These are phyloP conservation scores for Peribatodes rhomboidaria DNA, from an alignment of 2,888 invertebrate species.

Conservation along the genomic window DNA sequence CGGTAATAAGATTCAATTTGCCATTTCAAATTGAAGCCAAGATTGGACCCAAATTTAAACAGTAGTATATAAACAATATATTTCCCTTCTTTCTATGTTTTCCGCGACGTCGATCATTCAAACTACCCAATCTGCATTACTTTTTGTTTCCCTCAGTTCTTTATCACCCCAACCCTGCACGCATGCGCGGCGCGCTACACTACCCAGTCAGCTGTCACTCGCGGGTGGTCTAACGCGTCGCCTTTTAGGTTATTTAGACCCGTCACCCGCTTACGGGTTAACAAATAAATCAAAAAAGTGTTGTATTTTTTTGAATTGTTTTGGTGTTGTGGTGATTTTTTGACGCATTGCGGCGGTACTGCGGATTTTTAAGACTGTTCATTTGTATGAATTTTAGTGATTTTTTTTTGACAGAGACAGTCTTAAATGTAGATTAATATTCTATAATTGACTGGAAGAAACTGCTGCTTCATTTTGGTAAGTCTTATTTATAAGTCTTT, in stretches of 20 bases:
- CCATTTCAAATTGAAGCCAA: no score
- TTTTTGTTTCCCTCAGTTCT: slow-evolving; percentile 30
- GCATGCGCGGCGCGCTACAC: slow-evolving; percentile 61
- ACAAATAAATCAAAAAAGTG: slow-evolving; percentile 20
- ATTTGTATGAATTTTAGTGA: background rate
- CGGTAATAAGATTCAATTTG: no score
- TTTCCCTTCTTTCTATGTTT: no score
- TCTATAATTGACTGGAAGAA: background rate
- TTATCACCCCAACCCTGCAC: slow-evolving; percentile 51
- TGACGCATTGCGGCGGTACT: slow-evolving; percentile 23
- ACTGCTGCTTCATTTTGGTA: slow-evolving; percentile 1
- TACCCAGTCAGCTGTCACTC: slow-evolving; percentile 71
- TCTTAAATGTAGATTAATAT: background rate
- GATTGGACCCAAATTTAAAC: no score
- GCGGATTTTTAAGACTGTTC: background rate
- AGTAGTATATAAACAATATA: no score
- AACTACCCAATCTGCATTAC: slow-evolving; percentile 6
- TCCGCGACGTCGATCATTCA: slow-evolving; percentile 3
- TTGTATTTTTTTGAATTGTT: slow-evolving; percentile 22
- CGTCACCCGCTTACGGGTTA: slow-evolving; percentile 32
- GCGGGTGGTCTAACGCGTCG: slow-evolving; percentile 34
- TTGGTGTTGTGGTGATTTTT: background rate
- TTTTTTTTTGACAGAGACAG: background rate
- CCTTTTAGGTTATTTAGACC: slow-evolving; percentile 35
- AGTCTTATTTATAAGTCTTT: background rate